phyloP scores from a whole-genome alignment of 2,113 vertebrate genomes.

The rabbit (Oryctolagus cuniculus) region DNA sequence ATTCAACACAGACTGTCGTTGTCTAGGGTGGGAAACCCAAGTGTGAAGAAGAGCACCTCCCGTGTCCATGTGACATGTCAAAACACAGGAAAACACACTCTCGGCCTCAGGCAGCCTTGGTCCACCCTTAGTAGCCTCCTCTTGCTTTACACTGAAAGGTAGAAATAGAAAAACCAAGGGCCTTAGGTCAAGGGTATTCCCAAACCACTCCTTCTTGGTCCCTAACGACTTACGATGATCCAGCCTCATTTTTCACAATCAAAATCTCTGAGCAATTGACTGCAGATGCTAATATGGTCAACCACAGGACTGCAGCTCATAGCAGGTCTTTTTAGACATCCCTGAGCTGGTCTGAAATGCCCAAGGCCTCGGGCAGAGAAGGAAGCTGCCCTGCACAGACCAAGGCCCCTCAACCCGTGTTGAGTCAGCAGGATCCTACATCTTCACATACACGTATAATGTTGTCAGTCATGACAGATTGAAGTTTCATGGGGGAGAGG shows the following conservation, averaged over 20 bases:
- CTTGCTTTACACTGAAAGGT: background rate
- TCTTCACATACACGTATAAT: background rate
- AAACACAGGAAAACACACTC: background rate
- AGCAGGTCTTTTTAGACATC: background rate
- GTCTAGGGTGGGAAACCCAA: background rate
- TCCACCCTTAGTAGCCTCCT: background rate
- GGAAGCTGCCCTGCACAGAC: background rate
- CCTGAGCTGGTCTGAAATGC: accelerated
- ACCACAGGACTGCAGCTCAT: background rate
- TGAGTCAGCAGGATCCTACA: background rate
- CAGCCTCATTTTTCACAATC: background rate
- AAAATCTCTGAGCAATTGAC: background rate
- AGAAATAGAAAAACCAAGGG: background rate
- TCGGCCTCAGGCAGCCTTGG: background rate
- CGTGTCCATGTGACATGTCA: background rate
- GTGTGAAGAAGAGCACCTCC: background rate
- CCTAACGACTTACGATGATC: background rate
- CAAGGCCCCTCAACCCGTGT: background rate
- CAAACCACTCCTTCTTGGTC: background rate
- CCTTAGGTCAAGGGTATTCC: background rate
- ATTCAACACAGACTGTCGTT: background rate
- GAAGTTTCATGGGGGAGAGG: background rate
- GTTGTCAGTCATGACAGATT: background rate
- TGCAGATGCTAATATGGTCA: background rate
- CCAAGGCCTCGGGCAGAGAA: background rate